phyloP scores from a whole-genome alignment of 2,797 vertebrate genomes.

The Pangasius mekongensis region DNA sequence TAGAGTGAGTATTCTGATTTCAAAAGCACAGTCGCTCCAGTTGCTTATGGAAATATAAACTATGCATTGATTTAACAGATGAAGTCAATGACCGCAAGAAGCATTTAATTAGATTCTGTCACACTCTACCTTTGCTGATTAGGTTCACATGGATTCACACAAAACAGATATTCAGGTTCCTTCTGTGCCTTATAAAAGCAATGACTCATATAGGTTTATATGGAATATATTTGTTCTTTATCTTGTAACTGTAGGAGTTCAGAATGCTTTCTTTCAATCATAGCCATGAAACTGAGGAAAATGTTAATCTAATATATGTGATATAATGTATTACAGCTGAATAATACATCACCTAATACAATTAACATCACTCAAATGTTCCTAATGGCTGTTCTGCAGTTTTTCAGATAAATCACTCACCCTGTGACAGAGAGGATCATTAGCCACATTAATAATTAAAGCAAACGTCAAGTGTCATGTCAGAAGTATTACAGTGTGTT shows the following conservation, averaged over 20 bases:
- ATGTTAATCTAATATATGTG: slow-evolving; percentile 5
- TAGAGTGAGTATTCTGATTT: slow-evolving; percentile 30
- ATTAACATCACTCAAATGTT: slow-evolving; percentile 14
- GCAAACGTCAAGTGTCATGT: neutral
- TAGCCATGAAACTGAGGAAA: slow-evolving; percentile 3
- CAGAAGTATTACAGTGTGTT: neutral
- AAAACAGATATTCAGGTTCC: neutral
- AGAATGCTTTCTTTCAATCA: neutral
- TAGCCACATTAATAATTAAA: slow-evolving; percentile 23
- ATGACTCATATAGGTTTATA: neutral
- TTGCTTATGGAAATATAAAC: slow-evolving; percentile 34
- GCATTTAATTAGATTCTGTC: slow-evolving; percentile 21
- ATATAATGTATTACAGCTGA: slow-evolving; percentile 4
- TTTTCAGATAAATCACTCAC: slow-evolving; percentile 3
- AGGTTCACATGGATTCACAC: neutral
- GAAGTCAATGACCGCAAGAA: slow-evolving; percentile 5
- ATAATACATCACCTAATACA: slow-evolving; percentile 12
- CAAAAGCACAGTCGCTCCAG: slow-evolving; percentile 3
- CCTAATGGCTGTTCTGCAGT: slow-evolving; percentile 19
- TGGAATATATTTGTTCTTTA: neutral
- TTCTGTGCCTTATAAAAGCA: neutral
- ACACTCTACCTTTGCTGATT: slow-evolving; percentile 8
- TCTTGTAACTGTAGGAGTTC: neutral
- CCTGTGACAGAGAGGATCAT: slow-evolving; percentile 8
- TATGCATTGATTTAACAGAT: slow-evolving; percentile 29